Percentiles rank a stretch among this genome's conserved stretches.
These are phyloP conservation scores for Euwallacea similis DNA, from an alignment of 1,140 invertebrate species.

Conservation along the genomic window DNA sequence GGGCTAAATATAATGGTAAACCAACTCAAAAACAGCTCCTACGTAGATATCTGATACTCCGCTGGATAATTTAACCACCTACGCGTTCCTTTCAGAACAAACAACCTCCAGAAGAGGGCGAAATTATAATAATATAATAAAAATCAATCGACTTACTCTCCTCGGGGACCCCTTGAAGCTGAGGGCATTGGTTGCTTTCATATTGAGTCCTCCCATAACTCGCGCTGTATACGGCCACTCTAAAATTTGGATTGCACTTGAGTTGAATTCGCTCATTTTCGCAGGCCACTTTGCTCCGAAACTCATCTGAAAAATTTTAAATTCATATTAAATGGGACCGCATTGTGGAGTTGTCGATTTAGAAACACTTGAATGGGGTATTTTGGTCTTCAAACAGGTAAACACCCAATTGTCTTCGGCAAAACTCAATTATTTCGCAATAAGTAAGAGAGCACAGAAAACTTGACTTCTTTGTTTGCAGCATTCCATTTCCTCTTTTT, in stretches of 20 bases:
- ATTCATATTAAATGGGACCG: conserved; percentile 13
- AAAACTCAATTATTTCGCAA: background rate
- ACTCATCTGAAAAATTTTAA: conserved; percentile 72
- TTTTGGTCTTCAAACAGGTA: background rate
- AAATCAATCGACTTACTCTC: conserved; percentile 66
- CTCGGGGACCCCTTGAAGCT: conserved; percentile 79
- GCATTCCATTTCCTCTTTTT: background rate
- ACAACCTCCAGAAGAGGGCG: no score
- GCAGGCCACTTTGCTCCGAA: conserved; percentile 87
- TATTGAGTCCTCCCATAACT: conserved; percentile 87
- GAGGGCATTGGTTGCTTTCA: conserved; percentile 85
- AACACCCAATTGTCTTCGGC: background rate
- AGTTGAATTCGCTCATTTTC: conserved; percentile 85
- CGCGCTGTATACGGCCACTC: conserved; percentile 88
- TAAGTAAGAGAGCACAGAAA: background rate
- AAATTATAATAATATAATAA: background rate
- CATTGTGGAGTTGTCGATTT: background rate
- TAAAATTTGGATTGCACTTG: conserved; percentile 76
- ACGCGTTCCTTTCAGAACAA: no score
- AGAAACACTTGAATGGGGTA: background rate
- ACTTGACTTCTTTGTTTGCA: background rate
- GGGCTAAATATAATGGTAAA: background rate
- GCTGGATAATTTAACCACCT: no score
- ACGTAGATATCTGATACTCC: no score
- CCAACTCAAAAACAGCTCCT: background rate